phyloP scores from a whole-genome alignment of 2,888 invertebrate species.

The Fissipunctia ypsillon region DNA sequence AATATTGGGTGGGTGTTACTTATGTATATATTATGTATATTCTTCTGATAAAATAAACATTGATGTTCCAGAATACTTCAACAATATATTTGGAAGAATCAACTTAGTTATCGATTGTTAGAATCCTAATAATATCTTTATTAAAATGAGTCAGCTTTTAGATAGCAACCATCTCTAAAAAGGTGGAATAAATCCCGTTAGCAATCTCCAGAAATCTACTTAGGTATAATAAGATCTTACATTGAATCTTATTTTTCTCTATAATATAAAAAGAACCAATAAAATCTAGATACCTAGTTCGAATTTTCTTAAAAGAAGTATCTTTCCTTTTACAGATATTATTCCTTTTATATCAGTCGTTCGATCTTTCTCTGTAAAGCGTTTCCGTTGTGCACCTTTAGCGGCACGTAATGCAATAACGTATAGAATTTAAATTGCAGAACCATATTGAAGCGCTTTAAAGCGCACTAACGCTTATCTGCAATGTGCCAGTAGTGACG shows the following conservation, averaged over 20 bases:
- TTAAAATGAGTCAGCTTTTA: not conserved
- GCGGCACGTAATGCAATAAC: conserved; percentile 44
- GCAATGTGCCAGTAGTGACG: conserved; percentile 10
- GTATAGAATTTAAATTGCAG: conserved; percentile 43
- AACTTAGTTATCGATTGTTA: not conserved
- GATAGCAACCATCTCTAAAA: not conserved
- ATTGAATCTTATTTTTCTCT: not conserved
- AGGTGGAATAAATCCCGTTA: conserved; percentile 1
- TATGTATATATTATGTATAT: conserved; percentile 5
- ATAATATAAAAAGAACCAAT: conserved; percentile 11
- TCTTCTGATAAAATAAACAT: conserved; percentile 15
- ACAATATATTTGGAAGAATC: not conserved
- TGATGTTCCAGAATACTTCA: not conserved
- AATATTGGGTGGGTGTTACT: conserved; percentile 31
- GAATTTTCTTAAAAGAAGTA: conserved; percentile 17
- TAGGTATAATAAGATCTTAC: not conserved
- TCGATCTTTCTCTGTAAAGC: conserved; percentile 29
- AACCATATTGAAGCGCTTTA: conserved; percentile 18
- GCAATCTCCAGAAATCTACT: conserved; percentile 2
- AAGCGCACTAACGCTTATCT: conserved; percentile 9
- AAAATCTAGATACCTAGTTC: not conserved
- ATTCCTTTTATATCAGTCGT: conserved; percentile 35
- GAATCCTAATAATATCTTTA: not conserved
- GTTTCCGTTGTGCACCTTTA: conserved; percentile 23
- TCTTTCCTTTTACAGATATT: conserved; percentile 16